Percentiles rank a stretch among this genome's conserved stretches.
Conservation (phyloP, 2,888 invertebrate genomes). For the Rotaria sp. region DNA sequence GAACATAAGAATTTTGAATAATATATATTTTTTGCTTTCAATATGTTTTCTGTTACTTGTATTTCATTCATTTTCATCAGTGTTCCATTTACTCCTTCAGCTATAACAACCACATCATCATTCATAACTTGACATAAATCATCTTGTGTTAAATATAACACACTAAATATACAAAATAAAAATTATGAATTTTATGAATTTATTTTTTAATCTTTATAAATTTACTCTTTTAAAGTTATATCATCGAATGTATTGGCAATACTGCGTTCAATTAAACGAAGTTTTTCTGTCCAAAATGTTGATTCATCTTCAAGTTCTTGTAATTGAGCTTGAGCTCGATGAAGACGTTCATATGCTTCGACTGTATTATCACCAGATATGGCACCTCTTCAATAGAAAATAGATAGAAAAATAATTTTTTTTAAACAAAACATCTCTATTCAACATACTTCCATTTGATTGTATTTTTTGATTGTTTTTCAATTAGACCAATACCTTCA, state of each 20-base stretch:
- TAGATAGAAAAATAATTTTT: too few species aligned
- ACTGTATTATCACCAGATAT: constrained; percentile 25
- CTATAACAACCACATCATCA: background rate
- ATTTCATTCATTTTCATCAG: constrained; percentile 9
- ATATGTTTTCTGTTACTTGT: background rate
- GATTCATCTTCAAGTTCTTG: constrained; percentile 23
- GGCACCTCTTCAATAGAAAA: background rate
- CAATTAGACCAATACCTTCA: constrained; percentile 84
- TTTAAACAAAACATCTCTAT: too few species aligned
- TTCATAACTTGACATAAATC: background rate
- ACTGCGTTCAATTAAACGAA: constrained; percentile 11
- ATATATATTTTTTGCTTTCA: too few species aligned
- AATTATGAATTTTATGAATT: too few species aligned
- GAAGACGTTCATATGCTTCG: constrained; percentile 9
- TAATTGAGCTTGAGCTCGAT: background rate
- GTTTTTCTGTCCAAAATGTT: constrained; percentile 1
- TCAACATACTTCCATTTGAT: constrained; percentile 67
- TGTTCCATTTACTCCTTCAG: background rate
- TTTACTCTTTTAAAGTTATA: constrained; percentile 10
- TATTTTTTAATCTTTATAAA: background rate
- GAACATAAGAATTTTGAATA: background rate
- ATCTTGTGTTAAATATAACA: background rate
- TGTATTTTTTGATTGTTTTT: constrained; percentile 84
- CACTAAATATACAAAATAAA: background rate
- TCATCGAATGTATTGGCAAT: background rate